Conservation (phyloP, 2,888 invertebrate species). For the Nemotelus nigrinus region DNA sequence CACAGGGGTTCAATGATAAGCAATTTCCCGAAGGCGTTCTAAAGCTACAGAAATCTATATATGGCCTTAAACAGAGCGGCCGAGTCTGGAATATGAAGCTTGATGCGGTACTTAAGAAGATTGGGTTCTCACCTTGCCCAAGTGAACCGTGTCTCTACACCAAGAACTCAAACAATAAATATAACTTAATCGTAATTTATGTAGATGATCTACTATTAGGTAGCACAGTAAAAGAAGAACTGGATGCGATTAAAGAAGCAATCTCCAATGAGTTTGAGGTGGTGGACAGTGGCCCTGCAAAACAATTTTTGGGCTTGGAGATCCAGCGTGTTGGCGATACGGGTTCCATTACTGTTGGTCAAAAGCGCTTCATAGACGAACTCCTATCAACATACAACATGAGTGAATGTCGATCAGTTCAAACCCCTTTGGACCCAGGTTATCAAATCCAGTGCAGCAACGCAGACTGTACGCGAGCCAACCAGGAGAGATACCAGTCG, state of each 20-base stretch:
- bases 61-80: constrained; percentile 18
- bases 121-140: background rate
- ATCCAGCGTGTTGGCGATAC: background rate
- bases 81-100: constrained; percentile 30
- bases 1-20: background rate
- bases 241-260: background rate
- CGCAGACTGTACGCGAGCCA: background rate
- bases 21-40: background rate
- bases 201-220: constrained; percentile 7
- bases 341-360: background rate
- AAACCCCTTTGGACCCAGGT: background rate
- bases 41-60: constrained; percentile 22
- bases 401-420: background rate
- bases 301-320: too few relatives aligned
- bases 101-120: background rate
- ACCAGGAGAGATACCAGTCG: background rate
- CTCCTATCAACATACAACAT: background rate
- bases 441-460: background rate
- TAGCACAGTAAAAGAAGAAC: background rate
- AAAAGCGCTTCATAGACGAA: background rate
- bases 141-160: constrained; percentile 3
- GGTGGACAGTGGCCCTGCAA: too few relatives aligned
- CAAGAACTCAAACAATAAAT: background rate
- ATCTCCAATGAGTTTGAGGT: too few relatives aligned
- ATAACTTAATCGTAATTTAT: background rate